Conservation (phyloP, 2,888 invertebrate genomes). For the Drosophila kambysellisi region DNA sequence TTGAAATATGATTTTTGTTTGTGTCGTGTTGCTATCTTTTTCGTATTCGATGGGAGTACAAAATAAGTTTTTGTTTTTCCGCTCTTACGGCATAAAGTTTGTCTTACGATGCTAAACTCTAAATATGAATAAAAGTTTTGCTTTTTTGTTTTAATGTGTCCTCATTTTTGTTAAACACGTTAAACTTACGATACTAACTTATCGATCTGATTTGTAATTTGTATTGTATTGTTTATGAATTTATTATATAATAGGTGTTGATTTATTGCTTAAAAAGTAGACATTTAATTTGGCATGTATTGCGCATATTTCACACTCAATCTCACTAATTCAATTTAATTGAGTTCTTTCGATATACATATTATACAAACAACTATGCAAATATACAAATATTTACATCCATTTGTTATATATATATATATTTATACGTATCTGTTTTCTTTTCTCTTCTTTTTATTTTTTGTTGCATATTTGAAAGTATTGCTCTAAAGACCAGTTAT, state of each 20-base stretch:
- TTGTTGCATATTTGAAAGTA: slow-evolving; percentile 26
- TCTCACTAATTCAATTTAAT: slow-evolving; percentile 57
- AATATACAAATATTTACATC: slow-evolving; percentile 55
- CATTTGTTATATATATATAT: slow-evolving; percentile 14
- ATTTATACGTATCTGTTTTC: background rate
- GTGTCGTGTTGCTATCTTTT: slow-evolving; percentile 29
- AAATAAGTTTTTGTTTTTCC: slow-evolving; percentile 51
- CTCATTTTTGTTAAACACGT: slow-evolving; percentile 50
- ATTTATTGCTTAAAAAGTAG: slow-evolving; percentile 69
- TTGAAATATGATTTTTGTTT: slow-evolving; percentile 20
- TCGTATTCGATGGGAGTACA: slow-evolving; percentile 74
- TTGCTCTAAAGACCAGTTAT: slow-evolving; percentile 37
- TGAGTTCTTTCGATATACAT: slow-evolving; percentile 43
- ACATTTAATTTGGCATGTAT: slow-evolving; percentile 79
- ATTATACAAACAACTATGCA: slow-evolving; percentile 54
- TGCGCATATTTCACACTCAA: slow-evolving; percentile 65
- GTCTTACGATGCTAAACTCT: slow-evolving; percentile 46
- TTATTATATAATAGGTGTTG: slow-evolving; percentile 64
- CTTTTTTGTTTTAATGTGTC: slow-evolving; percentile 25
- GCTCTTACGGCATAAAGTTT: slow-evolving; percentile 39
- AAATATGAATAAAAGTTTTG: slow-evolving; percentile 47
- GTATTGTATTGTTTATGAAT: slow-evolving; percentile 54
- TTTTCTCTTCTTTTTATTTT: background rate
- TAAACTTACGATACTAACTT: slow-evolving; percentile 64
- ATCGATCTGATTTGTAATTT: slow-evolving; percentile 61